These are phyloP conservation scores for Micromussa lordhowensis DNA, from an alignment of 92 coral and sea anemone species.

Conservation along the genomic window DNA sequence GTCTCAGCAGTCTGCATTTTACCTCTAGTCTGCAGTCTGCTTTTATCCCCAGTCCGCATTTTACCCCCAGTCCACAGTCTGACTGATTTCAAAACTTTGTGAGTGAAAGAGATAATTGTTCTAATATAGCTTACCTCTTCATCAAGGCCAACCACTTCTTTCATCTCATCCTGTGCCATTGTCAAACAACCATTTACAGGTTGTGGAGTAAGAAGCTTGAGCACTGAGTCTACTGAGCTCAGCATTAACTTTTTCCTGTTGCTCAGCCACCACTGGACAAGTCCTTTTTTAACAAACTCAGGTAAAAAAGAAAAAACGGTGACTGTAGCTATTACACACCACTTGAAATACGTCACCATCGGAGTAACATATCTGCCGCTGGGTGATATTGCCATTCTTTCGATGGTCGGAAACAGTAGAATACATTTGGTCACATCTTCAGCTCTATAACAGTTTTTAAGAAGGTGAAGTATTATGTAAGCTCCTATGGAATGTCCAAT, in stretches of 20 bases:
- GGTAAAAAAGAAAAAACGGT: slow-evolving; percentile 79
- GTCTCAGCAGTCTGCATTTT: too few species aligned
- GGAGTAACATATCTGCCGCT: slow-evolving; percentile 90
- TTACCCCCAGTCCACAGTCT: too few species aligned
- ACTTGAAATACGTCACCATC: slow-evolving; percentile 78
- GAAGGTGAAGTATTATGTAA: slow-evolving; percentile 81
- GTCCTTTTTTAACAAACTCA: slow-evolving; percentile 52
- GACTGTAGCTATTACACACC: slow-evolving; percentile 75
- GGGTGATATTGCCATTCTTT: slow-evolving; percentile 93
- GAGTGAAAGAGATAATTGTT: too few species aligned
- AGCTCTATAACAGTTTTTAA: slow-evolving; percentile 57
- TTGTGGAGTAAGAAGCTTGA: slow-evolving; percentile 73
- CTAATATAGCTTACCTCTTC: slow-evolving; percentile 63
- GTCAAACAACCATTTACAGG: slow-evolving; percentile 71
- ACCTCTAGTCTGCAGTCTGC: too few species aligned
- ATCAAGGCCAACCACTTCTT: slow-evolving; percentile 77
- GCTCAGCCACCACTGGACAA: slow-evolving; percentile 91
- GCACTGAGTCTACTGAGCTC: slow-evolving; percentile 70
- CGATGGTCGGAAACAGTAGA: slow-evolving; percentile 92
- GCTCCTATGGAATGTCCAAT: slow-evolving; percentile 99
- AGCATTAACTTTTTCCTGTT: slow-evolving; percentile 57
- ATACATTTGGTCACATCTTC: slow-evolving; percentile 78
- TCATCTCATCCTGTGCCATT: slow-evolving; percentile 91
- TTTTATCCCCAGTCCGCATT: too few species aligned
- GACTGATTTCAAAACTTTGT: too few species aligned